Percentiles rank a stretch among this genome's conserved stretches.
These are phyloP conservation scores for Lophotis ruficrista DNA, from an alignment of 2,113 vertebrate species.

Conservation along the genomic window DNA sequence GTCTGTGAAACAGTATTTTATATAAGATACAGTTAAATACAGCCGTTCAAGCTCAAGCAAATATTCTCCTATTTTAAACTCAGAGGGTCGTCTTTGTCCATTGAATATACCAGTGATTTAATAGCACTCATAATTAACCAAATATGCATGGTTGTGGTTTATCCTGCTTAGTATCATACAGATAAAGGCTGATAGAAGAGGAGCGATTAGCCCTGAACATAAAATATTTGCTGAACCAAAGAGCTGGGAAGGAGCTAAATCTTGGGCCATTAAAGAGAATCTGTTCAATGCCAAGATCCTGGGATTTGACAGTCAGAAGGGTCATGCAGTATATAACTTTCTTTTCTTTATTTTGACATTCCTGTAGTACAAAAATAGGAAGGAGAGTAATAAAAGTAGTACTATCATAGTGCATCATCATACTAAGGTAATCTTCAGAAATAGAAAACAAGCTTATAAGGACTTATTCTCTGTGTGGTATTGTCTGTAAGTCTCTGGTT, in stretches of 20 bases:
- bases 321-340: slow-evolving; percentile 1
- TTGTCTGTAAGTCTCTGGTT: not conserved
- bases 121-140: not conserved
- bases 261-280: slow-evolving; percentile 13
- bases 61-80: not conserved
- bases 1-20: slow-evolving; percentile 19
- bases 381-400: not conserved
- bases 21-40: not conserved
- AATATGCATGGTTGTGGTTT: not conserved
- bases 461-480: not conserved
- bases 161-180: slow-evolving; percentile 49
- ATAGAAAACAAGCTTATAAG: not conserved
- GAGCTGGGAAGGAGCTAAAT: not conserved
- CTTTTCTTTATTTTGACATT: slow-evolving; percentile 29
- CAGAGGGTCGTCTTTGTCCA: not conserved
- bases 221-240: slow-evolving; percentile 15
- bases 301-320: slow-evolving; percentile 28
- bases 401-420: not conserved
- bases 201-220: not conserved
- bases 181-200: slow-evolving; percentile 30
- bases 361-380: not conserved
- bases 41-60: slow-evolving; percentile 21
- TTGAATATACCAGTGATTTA: slow-evolving; percentile 27
- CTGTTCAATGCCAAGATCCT: slow-evolving; percentile 54
- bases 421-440: not conserved